Evolutionary conservation across 2,888 invertebrate genomes (phyloP).

Genomic region (Homarus gammarus): DNA sequence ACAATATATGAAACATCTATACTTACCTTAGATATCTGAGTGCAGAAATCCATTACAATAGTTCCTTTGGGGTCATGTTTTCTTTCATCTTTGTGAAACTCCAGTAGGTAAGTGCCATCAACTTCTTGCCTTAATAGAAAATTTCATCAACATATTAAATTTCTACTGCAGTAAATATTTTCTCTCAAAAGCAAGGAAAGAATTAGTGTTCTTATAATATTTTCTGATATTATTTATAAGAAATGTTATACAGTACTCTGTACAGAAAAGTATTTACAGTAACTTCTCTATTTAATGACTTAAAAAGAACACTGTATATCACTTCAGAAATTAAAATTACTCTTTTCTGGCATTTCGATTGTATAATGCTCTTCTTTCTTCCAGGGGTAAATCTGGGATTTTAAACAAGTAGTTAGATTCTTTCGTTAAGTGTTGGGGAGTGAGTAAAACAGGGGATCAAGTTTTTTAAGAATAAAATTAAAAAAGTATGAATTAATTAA

Average conservation of each 20-base stretch:
- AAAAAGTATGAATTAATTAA: too few relatives aligned
- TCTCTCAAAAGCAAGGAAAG: neutral
- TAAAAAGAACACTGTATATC: too few relatives aligned
- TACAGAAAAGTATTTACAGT: neutral
- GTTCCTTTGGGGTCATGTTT: slow-evolving; percentile 94
- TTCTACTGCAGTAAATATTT: neutral
- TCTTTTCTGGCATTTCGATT: too few relatives aligned
- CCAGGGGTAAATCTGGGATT: too few relatives aligned
- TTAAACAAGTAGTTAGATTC: too few relatives aligned
- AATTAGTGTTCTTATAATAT: neutral
- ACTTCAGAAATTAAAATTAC: too few relatives aligned
- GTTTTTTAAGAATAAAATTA: too few relatives aligned
- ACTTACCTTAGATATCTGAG: slow-evolving; percentile 90
- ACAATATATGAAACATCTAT: neutral
- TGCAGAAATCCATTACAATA: slow-evolving; percentile 95
- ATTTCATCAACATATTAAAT: neutral
- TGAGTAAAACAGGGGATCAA: too few relatives aligned
- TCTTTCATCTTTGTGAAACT: slow-evolving; percentile 95
- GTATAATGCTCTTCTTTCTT: too few relatives aligned
- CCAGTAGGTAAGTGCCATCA: slow-evolving; percentile 93
- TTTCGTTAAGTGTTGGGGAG: too few relatives aligned
- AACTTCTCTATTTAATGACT: neutral
- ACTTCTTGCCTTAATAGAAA: slow-evolving; percentile 86
- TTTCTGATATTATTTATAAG: neutral
- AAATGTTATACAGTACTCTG: neutral